A percentile compares a stretch with the other conserved stretches of the same genome.
Evolutionary conservation across 1,140 invertebrate species (phyloP).

Genomic region (Pogonognathellus flavescens): DNA sequence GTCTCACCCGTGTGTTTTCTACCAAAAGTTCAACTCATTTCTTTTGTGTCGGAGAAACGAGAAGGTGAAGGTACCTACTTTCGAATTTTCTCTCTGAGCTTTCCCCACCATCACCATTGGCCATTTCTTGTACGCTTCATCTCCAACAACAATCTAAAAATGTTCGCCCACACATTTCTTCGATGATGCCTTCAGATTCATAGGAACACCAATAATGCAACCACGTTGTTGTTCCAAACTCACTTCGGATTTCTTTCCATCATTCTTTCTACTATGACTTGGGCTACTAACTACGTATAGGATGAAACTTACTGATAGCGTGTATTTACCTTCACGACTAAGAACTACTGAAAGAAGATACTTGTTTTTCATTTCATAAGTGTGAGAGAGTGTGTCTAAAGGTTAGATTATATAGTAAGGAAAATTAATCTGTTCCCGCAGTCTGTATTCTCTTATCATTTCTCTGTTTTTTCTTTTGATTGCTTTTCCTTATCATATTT

Average conservation of each 20-base stretch:
- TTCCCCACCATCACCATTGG: not conserved
- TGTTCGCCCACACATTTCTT: slow-evolving; percentile 12
- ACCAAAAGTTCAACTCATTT: not conserved
- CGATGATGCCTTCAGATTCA: not conserved
- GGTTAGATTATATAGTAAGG: no score
- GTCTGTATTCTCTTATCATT: not conserved
- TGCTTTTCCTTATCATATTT: not conserved
- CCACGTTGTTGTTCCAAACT: not conserved
- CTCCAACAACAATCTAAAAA: slow-evolving; percentile 2
- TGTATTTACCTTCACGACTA: no score
- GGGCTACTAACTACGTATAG: not conserved
- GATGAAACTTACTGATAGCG: not conserved
- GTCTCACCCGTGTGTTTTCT: not conserved
- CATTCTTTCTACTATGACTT: not conserved
- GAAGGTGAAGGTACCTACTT: not conserved
- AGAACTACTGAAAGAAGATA: no score
- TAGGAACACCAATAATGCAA: not conserved
- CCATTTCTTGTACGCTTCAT: not conserved
- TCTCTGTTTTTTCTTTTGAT: not conserved
- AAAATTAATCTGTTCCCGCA: no score
- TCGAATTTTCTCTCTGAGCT: not conserved
- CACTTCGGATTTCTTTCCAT: not conserved
- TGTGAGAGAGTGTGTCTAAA: no score
- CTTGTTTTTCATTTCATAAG: no score
- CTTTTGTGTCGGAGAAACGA: not conserved